Evolutionary conservation across 2,113 vertebrate species (phyloP).

Genomic region (Pholis gunnellus): DNA sequence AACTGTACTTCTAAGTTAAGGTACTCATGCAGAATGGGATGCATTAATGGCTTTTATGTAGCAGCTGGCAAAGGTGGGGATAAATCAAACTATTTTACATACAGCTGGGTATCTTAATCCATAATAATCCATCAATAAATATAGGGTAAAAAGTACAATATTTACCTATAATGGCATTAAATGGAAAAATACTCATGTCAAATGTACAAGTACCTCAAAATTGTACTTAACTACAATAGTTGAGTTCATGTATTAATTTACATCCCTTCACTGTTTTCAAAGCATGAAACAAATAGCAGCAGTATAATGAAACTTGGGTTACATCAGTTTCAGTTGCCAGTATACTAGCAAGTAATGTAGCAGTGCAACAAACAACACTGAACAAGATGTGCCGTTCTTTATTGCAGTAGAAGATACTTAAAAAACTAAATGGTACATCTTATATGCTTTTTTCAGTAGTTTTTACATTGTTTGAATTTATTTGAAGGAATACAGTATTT

Average conservation of each 20-base stretch:
- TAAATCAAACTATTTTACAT: background rate
- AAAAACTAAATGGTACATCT: background rate
- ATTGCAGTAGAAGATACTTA: background rate
- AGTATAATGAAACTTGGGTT: background rate
- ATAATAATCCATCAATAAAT: background rate
- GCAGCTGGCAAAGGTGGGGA: background rate
- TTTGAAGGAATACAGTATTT: background rate
- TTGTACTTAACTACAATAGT: background rate
- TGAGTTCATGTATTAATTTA: background rate
- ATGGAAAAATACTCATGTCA: too few species aligned
- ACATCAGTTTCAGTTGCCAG: background rate
- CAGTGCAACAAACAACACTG: background rate
- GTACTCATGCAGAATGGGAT: background rate
- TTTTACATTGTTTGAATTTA: background rate
- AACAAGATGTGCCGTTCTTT: background rate
- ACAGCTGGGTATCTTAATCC: background rate
- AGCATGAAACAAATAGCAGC: background rate
- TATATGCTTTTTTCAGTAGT: background rate
- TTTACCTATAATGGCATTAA: background rate
- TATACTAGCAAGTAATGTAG: background rate
- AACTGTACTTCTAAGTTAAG: background rate
- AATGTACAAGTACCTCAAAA: background rate
- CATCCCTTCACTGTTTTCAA: background rate
- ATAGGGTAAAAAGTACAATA: background rate
- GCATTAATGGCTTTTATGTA: background rate